A percentile compares a stretch with the other conserved stretches of the same genome.
Conservation (phyloP, 2,888 invertebrate genomes). For the Branchinecta sandiegonensis region DNA sequence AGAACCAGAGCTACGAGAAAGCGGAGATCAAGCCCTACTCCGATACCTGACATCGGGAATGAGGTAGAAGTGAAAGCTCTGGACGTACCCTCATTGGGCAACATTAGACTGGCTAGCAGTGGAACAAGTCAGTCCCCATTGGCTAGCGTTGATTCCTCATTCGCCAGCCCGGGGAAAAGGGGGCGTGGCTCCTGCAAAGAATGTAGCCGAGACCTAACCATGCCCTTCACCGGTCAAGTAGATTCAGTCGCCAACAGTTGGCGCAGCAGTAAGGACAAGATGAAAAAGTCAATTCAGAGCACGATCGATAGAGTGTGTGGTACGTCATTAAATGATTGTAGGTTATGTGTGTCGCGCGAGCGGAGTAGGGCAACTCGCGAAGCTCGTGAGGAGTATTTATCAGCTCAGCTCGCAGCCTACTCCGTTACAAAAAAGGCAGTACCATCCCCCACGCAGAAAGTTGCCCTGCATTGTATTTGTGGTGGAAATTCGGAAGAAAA, state of each 20-base stretch:
- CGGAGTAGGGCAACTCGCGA: conserved; percentile 19
- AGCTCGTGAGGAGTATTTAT: conserved; percentile 18
- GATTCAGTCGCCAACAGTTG: neutral
- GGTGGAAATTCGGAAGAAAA: conserved; percentile 26
- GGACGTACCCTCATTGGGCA: neutral
- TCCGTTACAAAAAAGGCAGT: neutral
- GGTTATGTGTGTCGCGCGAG: neutral
- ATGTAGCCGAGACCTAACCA: neutral
- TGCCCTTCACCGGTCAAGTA: neutral
- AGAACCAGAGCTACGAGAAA: too few species aligned
- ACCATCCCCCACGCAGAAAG: neutral
- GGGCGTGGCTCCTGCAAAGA: neutral
- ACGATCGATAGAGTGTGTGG: conserved; percentile 1
- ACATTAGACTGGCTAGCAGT: neutral
- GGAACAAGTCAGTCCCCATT: too few species aligned
- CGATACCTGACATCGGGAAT: neutral
- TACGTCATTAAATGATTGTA: neutral
- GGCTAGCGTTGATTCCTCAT: neutral
- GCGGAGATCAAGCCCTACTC: too few species aligned
- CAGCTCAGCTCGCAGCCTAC: neutral
- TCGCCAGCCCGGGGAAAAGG: neutral
- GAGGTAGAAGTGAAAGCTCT: neutral
- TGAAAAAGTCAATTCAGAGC: neutral
- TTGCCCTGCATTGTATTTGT: neutral
- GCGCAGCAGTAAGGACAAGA: neutral